Evolutionary conservation across 2,113 vertebrate genomes (phyloP).

Genomic region (Myiopsitta monachus): DNA sequence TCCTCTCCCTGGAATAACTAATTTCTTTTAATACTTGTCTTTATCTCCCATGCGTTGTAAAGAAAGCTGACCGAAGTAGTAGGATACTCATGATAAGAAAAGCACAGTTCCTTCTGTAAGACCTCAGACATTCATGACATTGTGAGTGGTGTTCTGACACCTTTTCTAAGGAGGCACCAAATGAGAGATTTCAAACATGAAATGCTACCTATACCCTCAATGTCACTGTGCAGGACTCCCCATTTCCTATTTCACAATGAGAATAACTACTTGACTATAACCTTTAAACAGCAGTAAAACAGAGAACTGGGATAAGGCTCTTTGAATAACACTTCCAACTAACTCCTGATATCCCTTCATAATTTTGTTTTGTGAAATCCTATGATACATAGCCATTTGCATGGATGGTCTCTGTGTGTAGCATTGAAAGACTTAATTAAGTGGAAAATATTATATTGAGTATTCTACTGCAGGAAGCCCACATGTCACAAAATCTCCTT

Average conservation of each 20-base stretch:
- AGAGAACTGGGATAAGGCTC: not conserved
- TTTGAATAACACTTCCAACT: not conserved
- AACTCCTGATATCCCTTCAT: not conserved
- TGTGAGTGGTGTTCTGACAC: not conserved
- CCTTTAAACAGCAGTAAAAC: not conserved
- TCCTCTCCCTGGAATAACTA: not conserved
- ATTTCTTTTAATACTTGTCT: not conserved
- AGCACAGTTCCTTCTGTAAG: not conserved
- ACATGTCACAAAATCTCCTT: not conserved
- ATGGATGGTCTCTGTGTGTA: not conserved
- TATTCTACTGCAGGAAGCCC: not conserved
- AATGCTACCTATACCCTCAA: not conserved
- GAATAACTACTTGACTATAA: not conserved
- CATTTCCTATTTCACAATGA: accelerated
- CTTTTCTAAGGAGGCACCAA: not conserved
- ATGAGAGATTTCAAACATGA: not conserved
- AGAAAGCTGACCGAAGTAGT: not conserved
- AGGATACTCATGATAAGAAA: not conserved
- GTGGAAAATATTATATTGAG: not conserved
- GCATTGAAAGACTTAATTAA: not conserved
- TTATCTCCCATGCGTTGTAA: not conserved
- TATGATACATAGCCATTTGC: not conserved
- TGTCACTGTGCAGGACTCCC: accelerated
- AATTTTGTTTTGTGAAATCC: not conserved
- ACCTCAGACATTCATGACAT: not conserved